Base-by-base conservation (phyloP, 2,113 vertebrate species). In the Microcebus murinus region DNA sequence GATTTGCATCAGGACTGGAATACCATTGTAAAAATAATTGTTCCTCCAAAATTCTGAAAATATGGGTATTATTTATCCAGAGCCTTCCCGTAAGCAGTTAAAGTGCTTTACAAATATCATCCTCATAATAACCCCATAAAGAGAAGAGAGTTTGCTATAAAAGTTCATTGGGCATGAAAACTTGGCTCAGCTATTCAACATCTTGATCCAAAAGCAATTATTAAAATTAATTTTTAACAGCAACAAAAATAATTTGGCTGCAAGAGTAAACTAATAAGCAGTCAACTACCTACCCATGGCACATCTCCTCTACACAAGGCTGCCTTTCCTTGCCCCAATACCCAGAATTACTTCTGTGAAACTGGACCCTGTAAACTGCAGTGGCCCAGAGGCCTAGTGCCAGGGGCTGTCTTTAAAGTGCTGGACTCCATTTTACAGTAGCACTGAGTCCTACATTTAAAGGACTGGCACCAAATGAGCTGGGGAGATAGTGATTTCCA, bases 151-250 rank as follows among this genome's bases (percentile, higher is more conserved):
- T 92, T 77, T 74, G 76, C 97, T 90, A 97, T 98, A 97, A 97
- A 97, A 96, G 95, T 95, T 96, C 96, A 97, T 57, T 93, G 68
- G 91, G 96, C 83, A 2, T 97, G 93, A 96, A 96, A 93, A 94
- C 48, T 95, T 96, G 97, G 97, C 97, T 87, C 91, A 57, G 71
- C 45, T 91, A 71, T 52, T 92, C 67, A 82, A 82, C 63, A 92
- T 70, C 84, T 95, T 93, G 79, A 95, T 95, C 96, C 96, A 96
- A 96, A 96, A 96, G 87, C 91, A 98, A 98, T 97, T 96, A 98
- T 95, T 97, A 98, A 98, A 95, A 97, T 97, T 96, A 98, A 96
- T 97, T 96, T 97, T 98, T 97, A 98, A 98, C 96, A 95, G 97
- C 94, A 95, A 93, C 93, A 91, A 87, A 97, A 98, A 97, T 97